Conservation (phyloP, 1,140 invertebrate genomes). For the Linepithema humile region DNA sequence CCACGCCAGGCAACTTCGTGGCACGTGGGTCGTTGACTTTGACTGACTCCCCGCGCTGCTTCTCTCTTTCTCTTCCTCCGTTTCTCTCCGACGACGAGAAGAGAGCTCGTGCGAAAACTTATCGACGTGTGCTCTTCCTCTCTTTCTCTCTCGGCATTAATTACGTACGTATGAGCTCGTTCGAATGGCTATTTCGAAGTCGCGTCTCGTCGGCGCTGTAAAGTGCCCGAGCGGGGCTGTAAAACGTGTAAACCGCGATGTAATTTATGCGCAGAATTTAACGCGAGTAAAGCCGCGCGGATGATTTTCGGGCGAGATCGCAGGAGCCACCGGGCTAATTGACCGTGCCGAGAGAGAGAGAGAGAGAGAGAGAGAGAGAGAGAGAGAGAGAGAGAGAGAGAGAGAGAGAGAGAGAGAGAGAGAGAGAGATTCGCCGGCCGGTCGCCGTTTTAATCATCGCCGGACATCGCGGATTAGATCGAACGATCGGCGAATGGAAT, state of each 20-base stretch:
- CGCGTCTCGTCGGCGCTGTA: conserved; percentile 58
- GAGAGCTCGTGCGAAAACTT: conserved; percentile 50
- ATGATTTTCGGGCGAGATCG: conserved; percentile 60
- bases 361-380: not conserved
- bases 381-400: no score
- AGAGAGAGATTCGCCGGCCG: conserved; percentile 28
- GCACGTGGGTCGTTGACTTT: conserved; percentile 77
- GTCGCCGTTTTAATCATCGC: conserved; percentile 55
- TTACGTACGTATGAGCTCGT: conserved; percentile 55
- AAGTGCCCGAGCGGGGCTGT: conserved; percentile 41
- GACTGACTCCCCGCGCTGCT: conserved; percentile 64
- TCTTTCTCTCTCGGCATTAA: conserved; percentile 59
- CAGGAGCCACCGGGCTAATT: no score
- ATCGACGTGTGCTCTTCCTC: conserved; percentile 43
- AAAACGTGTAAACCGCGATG: conserved; percentile 42
- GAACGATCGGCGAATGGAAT: conserved; percentile 42
- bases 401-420: not conserved
- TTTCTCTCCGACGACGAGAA: conserved; percentile 37
- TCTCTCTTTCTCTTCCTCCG: conserved; percentile 28
- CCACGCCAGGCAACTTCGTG: conserved; percentile 67
- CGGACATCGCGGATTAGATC: conserved; percentile 37
- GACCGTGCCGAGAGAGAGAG: conserved; percentile 26
- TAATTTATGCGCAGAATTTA: conserved; percentile 68
- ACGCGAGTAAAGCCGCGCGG: conserved; percentile 37
- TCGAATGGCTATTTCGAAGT: conserved; percentile 62